Evolutionary conservation across 2,113 vertebrate species (phyloP), one percentile per base, ranked within the genome.

Genomic region (Athene noctua): DNA sequence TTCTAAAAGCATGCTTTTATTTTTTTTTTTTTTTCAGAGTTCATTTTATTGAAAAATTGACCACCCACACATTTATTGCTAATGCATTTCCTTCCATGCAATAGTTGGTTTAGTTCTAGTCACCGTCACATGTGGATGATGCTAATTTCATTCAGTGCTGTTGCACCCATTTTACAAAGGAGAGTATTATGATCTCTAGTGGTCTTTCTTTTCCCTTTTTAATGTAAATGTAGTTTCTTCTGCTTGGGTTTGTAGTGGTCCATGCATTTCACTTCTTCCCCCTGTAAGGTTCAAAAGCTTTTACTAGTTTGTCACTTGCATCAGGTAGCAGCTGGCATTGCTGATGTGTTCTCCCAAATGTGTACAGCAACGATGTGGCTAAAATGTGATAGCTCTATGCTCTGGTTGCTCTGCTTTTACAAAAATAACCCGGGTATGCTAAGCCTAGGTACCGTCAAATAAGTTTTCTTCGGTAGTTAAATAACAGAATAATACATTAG

Each of bases 301-400:
- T 94, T 96, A n/a, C 58, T 68, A 73, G 36, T 18, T 88, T 88
- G 44, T 92, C 79, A 42, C 73, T 85, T n/a, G 54, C 75, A 93
- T 96, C 86, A 80, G 81, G 27, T 36, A 88, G 88, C 63, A 82
- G 51, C 75, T 77, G 66, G 46, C 61, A 36, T 23, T 80, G 62
- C 62, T 88, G 89, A 90, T 86, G 66, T 72, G 61, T 3, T 75
- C 89, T 95, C 96, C 81, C 70, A 19, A 9, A 59, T 18, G 75
- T 61, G n/a, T 72, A 57, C n/a, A 61, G 87, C 21, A 44, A 51
- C 34, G 44, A 8, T 84, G 61, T 55, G 42, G 19, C 81, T 93
- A 29, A 95, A 96, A 84, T 73, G 40, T 16, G 26, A 65, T 11
- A 27, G 30, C 26, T 87, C 25, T 57, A 42, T 90, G 55, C 47